Evolutionary conservation across 2,797 vertebrate genomes (phyloP), one percentile per base, ranked within the genome.

Genomic region (Silurus lanzhouensis): DNA sequence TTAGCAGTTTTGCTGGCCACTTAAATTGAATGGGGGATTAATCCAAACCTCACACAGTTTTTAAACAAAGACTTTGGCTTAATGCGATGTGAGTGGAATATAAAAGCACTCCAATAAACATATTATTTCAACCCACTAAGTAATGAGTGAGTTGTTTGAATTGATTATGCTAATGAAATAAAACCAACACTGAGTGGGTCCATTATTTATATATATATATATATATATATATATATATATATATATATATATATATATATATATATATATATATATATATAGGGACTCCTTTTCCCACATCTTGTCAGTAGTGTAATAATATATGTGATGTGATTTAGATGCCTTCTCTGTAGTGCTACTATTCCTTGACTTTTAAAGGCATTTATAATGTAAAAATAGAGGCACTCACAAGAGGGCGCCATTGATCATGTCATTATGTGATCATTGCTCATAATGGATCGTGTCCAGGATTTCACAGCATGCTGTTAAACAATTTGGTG

Each of bases 361-460:
- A 63, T 22, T 8, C 48, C 25, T 63, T 63, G 10, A 63, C 3
- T 25, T 48, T 64, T 14, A 61, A 63, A 12, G 19, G 1, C 1
- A 25, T 46, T 46, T 64, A 80, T 3, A 27, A 17, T 6, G 22
- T 25, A 52, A 48, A n/a, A 66, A 48, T 48, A 48, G 15, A 66
- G 15, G 3, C 3, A 19, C 14, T 25, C 85, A 83, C 64, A 67
- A 86, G 85, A 83, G 81, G 85, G 85, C 46, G 81, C 72, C 64
- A 58, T 48, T 38, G 57, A n/a, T 63, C 44, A 48, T 38, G 38
- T 38, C 38, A 38, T 38, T 38, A 38, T 38, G 38, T 38, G 38
- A 38, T 38, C 38, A 38, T 38, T 38, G 38, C 46, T 46, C 63
- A 79, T 46, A 78, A 61, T 46, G 9, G 7, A 4, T 9, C 22